Evolutionary conservation across 2,888 invertebrate genomes (phyloP).

Genomic region (Cristatella mucedo): DNA sequence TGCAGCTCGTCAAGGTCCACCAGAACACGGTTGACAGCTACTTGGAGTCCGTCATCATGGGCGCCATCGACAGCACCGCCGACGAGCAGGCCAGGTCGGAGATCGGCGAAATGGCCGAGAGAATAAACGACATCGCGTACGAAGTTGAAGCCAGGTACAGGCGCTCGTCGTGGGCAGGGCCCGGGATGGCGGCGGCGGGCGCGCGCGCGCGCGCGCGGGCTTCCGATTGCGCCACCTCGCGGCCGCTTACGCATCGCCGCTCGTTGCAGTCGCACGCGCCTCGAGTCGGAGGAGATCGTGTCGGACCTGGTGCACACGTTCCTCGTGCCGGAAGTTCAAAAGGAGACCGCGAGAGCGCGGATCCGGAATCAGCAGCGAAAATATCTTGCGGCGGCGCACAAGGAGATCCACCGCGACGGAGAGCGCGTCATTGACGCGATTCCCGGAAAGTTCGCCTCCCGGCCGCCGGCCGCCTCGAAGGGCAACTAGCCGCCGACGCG

Average conservation of each 20-base stretch:
- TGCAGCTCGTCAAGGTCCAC: slow-evolving; percentile 45
- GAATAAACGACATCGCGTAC: slow-evolving; percentile 45
- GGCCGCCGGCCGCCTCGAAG: too few relatives aligned
- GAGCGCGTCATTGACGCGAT: slow-evolving; percentile 22
- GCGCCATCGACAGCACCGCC: slow-evolving; percentile 46
- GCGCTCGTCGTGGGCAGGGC: too few relatives aligned
- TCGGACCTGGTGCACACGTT: slow-evolving; percentile 41
- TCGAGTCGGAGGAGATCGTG: slow-evolving; percentile 40
- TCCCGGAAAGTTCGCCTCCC: slow-evolving; percentile 13
- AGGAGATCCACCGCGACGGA: slow-evolving; percentile 26
- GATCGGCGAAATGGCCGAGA: slow-evolving; percentile 44
- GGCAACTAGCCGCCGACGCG: too few relatives aligned
- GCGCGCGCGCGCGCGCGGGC: too few relatives aligned
- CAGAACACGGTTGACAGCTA: slow-evolving; percentile 48
- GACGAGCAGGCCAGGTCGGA: slow-evolving; percentile 44
- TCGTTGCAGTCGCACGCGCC: slow-evolving; percentile 23
- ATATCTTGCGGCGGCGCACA: slow-evolving; percentile 32
- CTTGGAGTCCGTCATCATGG: slow-evolving; percentile 48
- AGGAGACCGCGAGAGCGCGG: slow-evolving; percentile 27
- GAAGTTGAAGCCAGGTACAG: slow-evolving; percentile 36
- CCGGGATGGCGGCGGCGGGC: too few relatives aligned
- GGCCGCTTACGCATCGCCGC: too few relatives aligned
- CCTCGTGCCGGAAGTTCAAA: slow-evolving; percentile 39
- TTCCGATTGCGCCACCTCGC: too few relatives aligned
- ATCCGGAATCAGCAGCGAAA: slow-evolving; percentile 26